These are phyloP conservation scores for Oryzias melastigma DNA, from an alignment of 2,113 vertebrate species.

Conservation along the genomic window DNA sequence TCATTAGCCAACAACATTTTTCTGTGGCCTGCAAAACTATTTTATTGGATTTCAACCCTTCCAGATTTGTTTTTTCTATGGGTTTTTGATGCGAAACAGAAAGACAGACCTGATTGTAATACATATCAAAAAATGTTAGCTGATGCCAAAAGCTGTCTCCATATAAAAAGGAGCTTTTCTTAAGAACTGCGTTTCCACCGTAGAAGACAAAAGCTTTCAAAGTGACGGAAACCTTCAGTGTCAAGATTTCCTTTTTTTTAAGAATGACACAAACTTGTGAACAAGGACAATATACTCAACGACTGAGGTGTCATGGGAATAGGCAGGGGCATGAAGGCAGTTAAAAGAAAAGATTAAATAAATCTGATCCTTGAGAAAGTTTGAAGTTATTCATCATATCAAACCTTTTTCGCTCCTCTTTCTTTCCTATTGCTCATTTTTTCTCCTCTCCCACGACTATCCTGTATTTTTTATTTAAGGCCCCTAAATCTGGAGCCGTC, in stretches of 20 bases:
- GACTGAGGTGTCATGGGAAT: slow-evolving; percentile 54
- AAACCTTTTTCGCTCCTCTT: slow-evolving; percentile 10
- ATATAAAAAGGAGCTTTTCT: slow-evolving; percentile 56
- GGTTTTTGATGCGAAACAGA: slow-evolving; percentile 32
- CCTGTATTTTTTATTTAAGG: neutral
- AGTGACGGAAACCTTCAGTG: slow-evolving; percentile 42
- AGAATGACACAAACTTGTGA: slow-evolving; percentile 22
- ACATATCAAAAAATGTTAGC: slow-evolving; percentile 34
- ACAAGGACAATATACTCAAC: slow-evolving; percentile 37
- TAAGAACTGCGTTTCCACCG: slow-evolving; percentile 60
- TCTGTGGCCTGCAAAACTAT: slow-evolving; percentile 59
- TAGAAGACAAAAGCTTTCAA: slow-evolving; percentile 56
- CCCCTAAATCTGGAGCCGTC: slow-evolving; percentile 44
- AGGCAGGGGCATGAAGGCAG: slow-evolving; percentile 49
- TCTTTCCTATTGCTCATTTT: neutral
- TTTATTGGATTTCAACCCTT: slow-evolving; percentile 47
- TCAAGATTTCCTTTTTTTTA: slow-evolving; percentile 57
- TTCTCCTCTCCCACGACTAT: slow-evolving; percentile 4
- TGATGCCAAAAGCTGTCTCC: slow-evolving; percentile 58
- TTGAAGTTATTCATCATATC: slow-evolving; percentile 40
- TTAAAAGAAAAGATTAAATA: slow-evolving; percentile 30
- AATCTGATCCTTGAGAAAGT: slow-evolving; percentile 50
- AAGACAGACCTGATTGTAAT: slow-evolving; percentile 28
- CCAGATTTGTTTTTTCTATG: slow-evolving; percentile 39
- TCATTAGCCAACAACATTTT: slow-evolving; percentile 62